Conservation (phyloP, 2,113 vertebrate genomes). For the Xyliphius kryptos region DNA sequence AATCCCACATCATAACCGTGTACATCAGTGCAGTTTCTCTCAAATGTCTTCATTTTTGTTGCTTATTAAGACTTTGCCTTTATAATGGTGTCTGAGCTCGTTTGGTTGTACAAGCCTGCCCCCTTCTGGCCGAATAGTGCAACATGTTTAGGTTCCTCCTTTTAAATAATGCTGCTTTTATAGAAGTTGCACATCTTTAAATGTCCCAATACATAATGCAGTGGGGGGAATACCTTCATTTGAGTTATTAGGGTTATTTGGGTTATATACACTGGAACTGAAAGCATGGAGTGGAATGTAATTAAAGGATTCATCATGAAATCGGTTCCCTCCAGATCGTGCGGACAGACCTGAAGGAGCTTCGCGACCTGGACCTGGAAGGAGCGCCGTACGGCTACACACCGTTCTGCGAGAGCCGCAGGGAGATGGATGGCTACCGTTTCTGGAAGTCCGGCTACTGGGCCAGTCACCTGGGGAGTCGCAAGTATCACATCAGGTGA, state of each 20-base stretch:
- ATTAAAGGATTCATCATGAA: no score
- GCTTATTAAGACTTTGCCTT: no score
- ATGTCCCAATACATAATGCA: no score
- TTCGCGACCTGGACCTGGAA: constrained; percentile 88
- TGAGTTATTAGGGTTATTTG: no score
- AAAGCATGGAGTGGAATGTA: no score
- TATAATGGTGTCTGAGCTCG: accelerated
- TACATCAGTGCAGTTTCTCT: no score
- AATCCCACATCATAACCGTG: no score
- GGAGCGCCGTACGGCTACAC: constrained; percentile 96
- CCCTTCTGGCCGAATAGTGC: constrained; percentile 23
- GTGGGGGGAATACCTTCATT: no score
- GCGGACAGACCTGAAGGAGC: constrained; percentile 88
- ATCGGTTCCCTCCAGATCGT: constrained; percentile 72
- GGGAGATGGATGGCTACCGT: constrained; percentile 95
- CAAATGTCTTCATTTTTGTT: no score
- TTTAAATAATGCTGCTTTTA: background rate
- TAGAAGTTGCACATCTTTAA: no score
- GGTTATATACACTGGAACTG: no score
- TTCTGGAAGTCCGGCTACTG: constrained; percentile 98
- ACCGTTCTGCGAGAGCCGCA: constrained; percentile 92
- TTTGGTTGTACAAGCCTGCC: constrained; percentile 26
- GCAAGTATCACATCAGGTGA: constrained; percentile 97
- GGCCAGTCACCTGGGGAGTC: constrained; percentile 92
- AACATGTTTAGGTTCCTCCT: background rate